phyloP scores from a whole-genome alignment of 2,797 vertebrate genomes.

The Pangasius djambal region DNA sequence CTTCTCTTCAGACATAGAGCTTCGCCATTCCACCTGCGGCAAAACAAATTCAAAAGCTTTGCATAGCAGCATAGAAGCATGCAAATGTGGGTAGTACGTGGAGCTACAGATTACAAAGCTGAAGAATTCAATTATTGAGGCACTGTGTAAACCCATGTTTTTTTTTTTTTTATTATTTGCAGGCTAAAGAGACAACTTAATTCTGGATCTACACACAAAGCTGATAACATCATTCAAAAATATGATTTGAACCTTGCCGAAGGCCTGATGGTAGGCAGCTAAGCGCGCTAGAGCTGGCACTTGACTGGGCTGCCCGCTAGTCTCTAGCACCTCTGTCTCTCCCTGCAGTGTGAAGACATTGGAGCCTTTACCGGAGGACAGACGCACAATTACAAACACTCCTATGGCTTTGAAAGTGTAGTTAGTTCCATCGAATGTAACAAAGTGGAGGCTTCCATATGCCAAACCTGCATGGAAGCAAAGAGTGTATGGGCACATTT shows the following conservation, averaged over 20 bases:
- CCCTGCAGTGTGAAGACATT: slow-evolving; percentile 86
- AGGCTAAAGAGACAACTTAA: neutral
- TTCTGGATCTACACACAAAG: neutral
- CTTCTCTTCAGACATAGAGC: slow-evolving; percentile 66
- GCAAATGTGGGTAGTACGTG: neutral
- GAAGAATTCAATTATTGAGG: neutral
- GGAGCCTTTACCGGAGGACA: slow-evolving; percentile 77
- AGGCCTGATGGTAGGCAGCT: slow-evolving; percentile 82
- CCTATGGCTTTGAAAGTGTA: slow-evolving; percentile 81
- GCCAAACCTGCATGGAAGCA: slow-evolving; percentile 71
- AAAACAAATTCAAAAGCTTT: slow-evolving; percentile 23
- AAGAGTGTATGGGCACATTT: neutral
- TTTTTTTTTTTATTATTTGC: neutral
- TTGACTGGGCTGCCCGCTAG: slow-evolving; percentile 59
- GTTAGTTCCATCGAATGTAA: slow-evolving; percentile 79
- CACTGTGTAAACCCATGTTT: neutral
- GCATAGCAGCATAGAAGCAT: neutral
- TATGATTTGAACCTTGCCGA: slow-evolving; percentile 76
- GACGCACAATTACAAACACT: slow-evolving; percentile 79
- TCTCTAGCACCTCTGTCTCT: slow-evolving; percentile 68
- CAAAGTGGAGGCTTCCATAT: slow-evolving; percentile 80
- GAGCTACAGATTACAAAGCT: neutral
- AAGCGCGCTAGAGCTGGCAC: slow-evolving; percentile 76
- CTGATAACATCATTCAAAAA: neutral
- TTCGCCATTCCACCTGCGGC: slow-evolving; percentile 78